phyloP scores from a whole-genome alignment of 2,888 invertebrate species.

The Cactoblastis cactorum region DNA sequence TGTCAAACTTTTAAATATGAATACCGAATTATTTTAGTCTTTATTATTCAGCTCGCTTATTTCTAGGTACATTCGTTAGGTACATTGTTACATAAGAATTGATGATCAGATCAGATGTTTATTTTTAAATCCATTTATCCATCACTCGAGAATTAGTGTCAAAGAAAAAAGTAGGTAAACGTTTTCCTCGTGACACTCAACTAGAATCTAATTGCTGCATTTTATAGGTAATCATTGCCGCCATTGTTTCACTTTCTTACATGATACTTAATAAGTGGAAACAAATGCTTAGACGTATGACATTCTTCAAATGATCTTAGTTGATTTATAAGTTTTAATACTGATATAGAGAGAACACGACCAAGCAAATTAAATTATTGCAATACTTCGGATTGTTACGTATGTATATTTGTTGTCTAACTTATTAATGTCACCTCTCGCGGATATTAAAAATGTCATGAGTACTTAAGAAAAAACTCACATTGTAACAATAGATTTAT shows the following conservation, averaged over 20 bases:
- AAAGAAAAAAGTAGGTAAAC: conserved; percentile 33
- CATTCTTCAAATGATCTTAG: neutral
- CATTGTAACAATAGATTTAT: too few relatives aligned
- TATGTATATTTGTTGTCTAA: neutral
- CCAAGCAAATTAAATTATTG: neutral
- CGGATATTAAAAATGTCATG: conserved; percentile 1
- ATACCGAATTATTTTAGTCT: too few relatives aligned
- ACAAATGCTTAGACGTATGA: neutral
- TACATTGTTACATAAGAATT: too few relatives aligned
- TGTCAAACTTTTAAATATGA: too few relatives aligned
- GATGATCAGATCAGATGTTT: neutral
- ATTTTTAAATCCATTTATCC: conserved; percentile 15
- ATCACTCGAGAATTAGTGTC: conserved; percentile 12
- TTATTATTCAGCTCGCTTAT: too few relatives aligned
- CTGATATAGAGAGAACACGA: neutral
- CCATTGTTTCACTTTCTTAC: conserved; percentile 55
- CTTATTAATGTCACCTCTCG: conserved; percentile 2
- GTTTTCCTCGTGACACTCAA: conserved; percentile 32
- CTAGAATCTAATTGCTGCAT: conserved; percentile 39
- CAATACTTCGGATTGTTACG: neutral
- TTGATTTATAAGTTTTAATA: neutral
- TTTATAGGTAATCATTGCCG: conserved; percentile 35
- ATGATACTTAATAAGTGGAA: neutral
- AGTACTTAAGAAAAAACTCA: neutral
- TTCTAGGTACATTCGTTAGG: too few relatives aligned